Evolutionary conservation across 2,113 vertebrate species (phyloP), one percentile per base, ranked within the genome.

Genomic region (Chroicocephalus ridibundus): DNA sequence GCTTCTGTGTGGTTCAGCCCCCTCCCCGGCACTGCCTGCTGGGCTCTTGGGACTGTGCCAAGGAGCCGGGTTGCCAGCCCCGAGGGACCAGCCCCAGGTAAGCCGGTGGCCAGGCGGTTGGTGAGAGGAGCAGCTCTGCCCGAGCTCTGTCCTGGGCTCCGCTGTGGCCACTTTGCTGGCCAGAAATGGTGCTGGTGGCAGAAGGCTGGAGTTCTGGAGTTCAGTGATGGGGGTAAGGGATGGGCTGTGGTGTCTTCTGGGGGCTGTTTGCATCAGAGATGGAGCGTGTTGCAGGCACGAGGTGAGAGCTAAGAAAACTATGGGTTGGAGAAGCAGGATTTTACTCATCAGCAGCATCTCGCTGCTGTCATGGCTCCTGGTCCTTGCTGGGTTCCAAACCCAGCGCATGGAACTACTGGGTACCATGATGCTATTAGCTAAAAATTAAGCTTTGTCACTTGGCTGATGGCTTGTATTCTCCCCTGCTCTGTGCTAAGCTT

Each of bases 71-170:
- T 0, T 22, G 5, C 21, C 55, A 44, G 49, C 25, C 32, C 6
- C 4, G 9, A 4, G 27, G 27, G 44, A 36, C n/a, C 34, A 42
- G 61, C 25, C 16, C 29, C 2, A 9, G 65, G 86, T 68, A 2
- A 79, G n/a, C 5, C 0, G 0, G 8, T 34, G 49, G 10, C 24
- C 0, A 8, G 44, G 3, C 0, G 4, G 57, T 21, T 29, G 64
- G 5, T 5, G 64, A 54, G 65, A 38, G 60, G 22, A 20, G 13
- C 25, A 72, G 42, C 24, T 6, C 21, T 27, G 26, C 4, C 13
- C 34, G 11, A n/a, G 54, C 58, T n/a, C 5, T 4, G 22, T 8
- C 7, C 20, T 20, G 55, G 29, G 40, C 9, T 54, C 32, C 18
- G 52, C 71, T 38, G 22, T 6, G 22, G 22, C 7, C 3, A 7